Base-by-base conservation (phyloP, 2,888 invertebrate genomes). In the Limnephilus rhombicus region DNA sequence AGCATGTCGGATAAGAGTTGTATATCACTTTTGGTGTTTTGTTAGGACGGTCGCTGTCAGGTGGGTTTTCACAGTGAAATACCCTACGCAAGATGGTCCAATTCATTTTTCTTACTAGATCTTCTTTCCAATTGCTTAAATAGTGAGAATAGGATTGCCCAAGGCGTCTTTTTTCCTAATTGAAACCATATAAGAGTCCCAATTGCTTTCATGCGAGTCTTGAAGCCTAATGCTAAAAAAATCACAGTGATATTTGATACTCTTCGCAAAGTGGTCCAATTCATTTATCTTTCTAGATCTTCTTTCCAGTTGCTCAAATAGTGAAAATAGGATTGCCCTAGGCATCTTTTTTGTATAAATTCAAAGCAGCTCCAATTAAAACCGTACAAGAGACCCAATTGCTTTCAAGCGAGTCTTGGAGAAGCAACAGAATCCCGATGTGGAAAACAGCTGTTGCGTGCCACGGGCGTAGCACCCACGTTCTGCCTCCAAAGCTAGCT, bases 1-100 rank as follows among this genome's bases (percentile, higher is more conserved):
- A 90, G 90, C 90, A 53, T 90, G 82, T 90, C 18, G 49, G 37
- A 90, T 90, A 83, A 90, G 18, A 86, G 86, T 45, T 45, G 86
- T 86, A 45, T 86, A 86, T 86, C 86, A 86, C 45, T 86, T 86
- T 86, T 86, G 49, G 86, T 86, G 86, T 86, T 86, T 86, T 86
- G 86, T 86, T 86, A 86, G 86, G 86, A 86, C 45, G 86, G 86
- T 45, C 41, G 29, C 86, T 86, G 86, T 86, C 86, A 86, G 86
- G 86, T 86, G 29, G 86, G 29, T n/a, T 68, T 68, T 68, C 68
- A 9, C 68, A 9, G 2, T 68, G 68, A 68, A 68, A 68, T 68
- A 68, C 24, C n/a, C 68, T 9, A 68, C 9, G 68, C 68, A n/a
- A 68, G 68, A 68, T 68, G 7, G 68, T 24, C 9, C 24, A 24